These are phyloP conservation scores for Stegana nigrithorax DNA, from an alignment of 2,888 invertebrate species.

Conservation along the genomic window DNA sequence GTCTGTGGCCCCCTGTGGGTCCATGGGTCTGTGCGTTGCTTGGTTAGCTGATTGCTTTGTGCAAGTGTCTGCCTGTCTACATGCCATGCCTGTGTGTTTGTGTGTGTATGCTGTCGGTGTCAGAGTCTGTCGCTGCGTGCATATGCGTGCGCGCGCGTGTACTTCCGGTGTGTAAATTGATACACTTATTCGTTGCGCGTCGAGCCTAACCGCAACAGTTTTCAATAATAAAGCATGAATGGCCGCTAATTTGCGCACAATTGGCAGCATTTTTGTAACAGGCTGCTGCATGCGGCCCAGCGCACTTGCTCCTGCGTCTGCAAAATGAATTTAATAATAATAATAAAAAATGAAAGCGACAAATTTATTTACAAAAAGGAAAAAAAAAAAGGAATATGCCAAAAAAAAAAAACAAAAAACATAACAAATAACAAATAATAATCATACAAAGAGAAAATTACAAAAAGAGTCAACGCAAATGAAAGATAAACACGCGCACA, in stretches of 20 bases:
- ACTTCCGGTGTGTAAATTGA: conserved; percentile 56
- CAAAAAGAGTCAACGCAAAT: conserved; percentile 5
- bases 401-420: conserved; percentile 27
- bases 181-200: conserved; percentile 31
- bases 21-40: too few species aligned
- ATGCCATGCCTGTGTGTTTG: background rate
- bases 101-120: background rate
- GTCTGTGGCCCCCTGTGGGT: too few species aligned
- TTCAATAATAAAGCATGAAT: conserved; percentile 39
- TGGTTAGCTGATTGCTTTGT: too few species aligned
- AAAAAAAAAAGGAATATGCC: conserved; percentile 40
- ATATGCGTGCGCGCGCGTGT: conserved; percentile 27
- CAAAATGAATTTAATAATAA: conserved; percentile 44
- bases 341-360: conserved; percentile 36
- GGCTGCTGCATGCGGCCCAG: too few species aligned
- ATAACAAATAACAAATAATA: conserved; percentile 3
- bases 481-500: conserved; percentile 13
- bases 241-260: conserved; percentile 49
- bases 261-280: background rate
- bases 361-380: conserved; percentile 7
- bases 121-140: conserved; percentile 7
- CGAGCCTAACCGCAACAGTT: conserved; percentile 13
- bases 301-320: too few species aligned
- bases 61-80: background rate
- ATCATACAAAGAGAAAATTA: background rate